phyloP scores from a whole-genome alignment of 1,140 invertebrate species.

The Rhagoletis pomonella region DNA sequence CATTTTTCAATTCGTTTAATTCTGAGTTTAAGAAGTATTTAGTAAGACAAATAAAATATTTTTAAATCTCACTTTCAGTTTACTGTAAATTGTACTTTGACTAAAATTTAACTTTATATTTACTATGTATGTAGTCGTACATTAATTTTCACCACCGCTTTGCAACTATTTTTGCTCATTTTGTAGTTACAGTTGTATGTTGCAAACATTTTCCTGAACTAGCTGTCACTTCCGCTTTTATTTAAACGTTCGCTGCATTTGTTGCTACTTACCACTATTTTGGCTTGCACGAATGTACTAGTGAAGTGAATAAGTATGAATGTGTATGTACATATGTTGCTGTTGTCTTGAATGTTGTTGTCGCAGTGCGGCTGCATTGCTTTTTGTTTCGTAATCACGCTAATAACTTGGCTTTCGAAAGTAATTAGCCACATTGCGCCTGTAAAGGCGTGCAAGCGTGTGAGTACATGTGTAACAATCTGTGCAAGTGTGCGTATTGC shows the following conservation, averaged over 20 bases:
- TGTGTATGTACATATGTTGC: background rate
- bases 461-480: background rate
- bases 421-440: constrained; percentile 72
- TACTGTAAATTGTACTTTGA: no score
- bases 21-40: no score
- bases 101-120: no score
- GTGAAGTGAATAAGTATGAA: background rate
- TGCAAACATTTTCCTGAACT: constrained; percentile 36
- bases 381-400: constrained; percentile 71
- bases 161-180: no score
- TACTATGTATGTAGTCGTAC: no score
- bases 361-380: constrained; percentile 57
- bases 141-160: no score
- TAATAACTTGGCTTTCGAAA: constrained; percentile 72
- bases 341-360: constrained; percentile 20
- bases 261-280: background rate
- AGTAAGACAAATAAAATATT: no score
- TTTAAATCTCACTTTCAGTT: no score
- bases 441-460: constrained; percentile 11
- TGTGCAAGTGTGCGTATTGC: background rate
- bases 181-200: background rate
- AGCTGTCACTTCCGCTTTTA: constrained; percentile 42
- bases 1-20: no score
- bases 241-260: background rate
- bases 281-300: background rate